phyloP scores from a whole-genome alignment of 2,797 vertebrate species.

The Argya squamiceps region DNA sequence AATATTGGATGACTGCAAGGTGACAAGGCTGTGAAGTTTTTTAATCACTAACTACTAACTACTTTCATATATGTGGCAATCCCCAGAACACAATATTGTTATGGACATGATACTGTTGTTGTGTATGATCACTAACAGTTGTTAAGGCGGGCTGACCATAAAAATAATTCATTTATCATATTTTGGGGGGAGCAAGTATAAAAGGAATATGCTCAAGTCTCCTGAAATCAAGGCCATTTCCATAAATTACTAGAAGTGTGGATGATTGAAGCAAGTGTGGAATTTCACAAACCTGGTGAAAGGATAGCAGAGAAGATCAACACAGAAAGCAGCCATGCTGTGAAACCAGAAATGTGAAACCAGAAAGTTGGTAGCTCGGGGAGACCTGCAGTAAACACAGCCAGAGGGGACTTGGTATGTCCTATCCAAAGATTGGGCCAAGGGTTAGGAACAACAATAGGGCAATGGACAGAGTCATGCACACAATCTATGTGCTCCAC shows the following conservation, averaged over 20 bases:
- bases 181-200: neutral
- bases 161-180: neutral
- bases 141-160: neutral
- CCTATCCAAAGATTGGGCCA: neutral
- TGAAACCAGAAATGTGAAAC: neutral
- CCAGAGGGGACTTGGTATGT: neutral
- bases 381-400: neutral
- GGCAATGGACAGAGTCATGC: neutral
- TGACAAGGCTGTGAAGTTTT: neutral
- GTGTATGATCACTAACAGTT: neutral
- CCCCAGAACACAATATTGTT: neutral
- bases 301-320: neutral
- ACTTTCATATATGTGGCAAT: neutral
- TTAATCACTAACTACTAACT: neutral
- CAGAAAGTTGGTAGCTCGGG: neutral
- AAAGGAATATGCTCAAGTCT: neutral
- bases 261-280: neutral
- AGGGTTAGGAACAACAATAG: neutral
- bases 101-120: neutral
- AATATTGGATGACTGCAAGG: neutral
- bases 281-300: neutral
- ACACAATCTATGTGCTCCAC: neutral
- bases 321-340: neutral
- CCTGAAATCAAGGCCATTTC: neutral
- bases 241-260: neutral